phyloP scores from a whole-genome alignment of 2,797 vertebrate species.

The Characodon lateralis region DNA sequence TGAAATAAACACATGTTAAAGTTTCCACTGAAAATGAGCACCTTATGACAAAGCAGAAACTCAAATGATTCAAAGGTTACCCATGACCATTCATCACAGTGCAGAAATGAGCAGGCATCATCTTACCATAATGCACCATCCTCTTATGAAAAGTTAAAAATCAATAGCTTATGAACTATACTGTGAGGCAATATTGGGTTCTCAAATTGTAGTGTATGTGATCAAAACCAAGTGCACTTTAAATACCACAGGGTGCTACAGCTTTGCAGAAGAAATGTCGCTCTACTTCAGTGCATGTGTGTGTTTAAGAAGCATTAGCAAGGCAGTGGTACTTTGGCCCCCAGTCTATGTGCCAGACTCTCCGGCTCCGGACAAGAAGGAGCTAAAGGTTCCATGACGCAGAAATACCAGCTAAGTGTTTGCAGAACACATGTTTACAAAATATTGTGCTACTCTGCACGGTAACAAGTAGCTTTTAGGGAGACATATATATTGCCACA shows the following conservation, averaged over 20 bases:
- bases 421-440: slow-evolving; percentile 37
- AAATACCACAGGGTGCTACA: slow-evolving; percentile 43
- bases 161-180: slow-evolving; percentile 79
- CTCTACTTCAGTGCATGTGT: slow-evolving; percentile 20
- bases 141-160: slow-evolving; percentile 76
- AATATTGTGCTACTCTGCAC: slow-evolving; percentile 10
- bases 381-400: slow-evolving; percentile 49
- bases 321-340: slow-evolving; percentile 58
- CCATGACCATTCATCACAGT: slow-evolving; percentile 63
- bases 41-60: slow-evolving; percentile 39
- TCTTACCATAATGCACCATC: slow-evolving; percentile 79
- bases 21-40: slow-evolving; percentile 30
- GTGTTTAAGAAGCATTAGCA: slow-evolving; percentile 31
- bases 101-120: slow-evolving; percentile 59
- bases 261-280: slow-evolving; percentile 58
- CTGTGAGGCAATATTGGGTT: slow-evolving; percentile 66
- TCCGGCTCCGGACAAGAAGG: slow-evolving; percentile 72
- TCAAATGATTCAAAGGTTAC: slow-evolving; percentile 39
- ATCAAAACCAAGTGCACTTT: slow-evolving; percentile 73
- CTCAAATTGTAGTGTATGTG: slow-evolving; percentile 62
- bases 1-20: slow-evolving; percentile 53
- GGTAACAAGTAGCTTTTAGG: slow-evolving; percentile 1
- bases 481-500: neutral
- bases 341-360: slow-evolving; percentile 77
- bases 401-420: slow-evolving; percentile 77